phyloP scores from a whole-genome alignment of 2,113 vertebrate species.

The Scortum barcoo region DNA sequence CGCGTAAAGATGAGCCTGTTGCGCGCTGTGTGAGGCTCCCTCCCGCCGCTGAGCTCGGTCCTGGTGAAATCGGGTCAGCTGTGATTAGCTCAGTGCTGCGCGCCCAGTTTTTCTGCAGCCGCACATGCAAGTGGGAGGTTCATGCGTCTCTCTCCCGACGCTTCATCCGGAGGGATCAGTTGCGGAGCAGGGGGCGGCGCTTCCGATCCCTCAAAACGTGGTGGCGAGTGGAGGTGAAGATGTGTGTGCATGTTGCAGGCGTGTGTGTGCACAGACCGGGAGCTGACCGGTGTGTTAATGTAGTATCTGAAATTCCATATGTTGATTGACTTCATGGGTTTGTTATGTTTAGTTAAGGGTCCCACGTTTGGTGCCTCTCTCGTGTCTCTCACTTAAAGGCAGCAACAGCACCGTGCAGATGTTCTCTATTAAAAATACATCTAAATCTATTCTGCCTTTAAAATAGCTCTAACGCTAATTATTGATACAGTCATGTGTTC shows the following conservation, averaged over 20 bases:
- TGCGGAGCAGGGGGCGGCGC: constrained; percentile 45
- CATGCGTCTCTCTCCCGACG: constrained; percentile 21
- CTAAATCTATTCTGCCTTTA: too few relatives aligned
- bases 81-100: too few relatives aligned
- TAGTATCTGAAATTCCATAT: too few relatives aligned
- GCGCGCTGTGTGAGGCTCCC: neutral
- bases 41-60: too few relatives aligned
- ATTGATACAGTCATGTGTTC: neutral
- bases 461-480: too few relatives aligned
- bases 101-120: neutral
- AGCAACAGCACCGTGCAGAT: neutral
- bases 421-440: too few relatives aligned
- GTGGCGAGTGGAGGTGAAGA: constrained; percentile 12
- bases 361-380: too few relatives aligned
- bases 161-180: constrained; percentile 18
- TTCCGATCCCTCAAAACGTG: constrained; percentile 5
- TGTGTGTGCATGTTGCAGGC: neutral
- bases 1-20: constrained; percentile 11
- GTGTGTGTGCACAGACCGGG: neutral
- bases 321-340: too few relatives aligned
- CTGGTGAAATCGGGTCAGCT: too few relatives aligned
- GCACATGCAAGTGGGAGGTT: constrained; percentile 32
- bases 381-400: neutral
- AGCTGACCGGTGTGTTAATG: neutral
- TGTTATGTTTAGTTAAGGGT: too few relatives aligned